Conservation (phyloP, 2,888 invertebrate genomes). For the Zootermopsis nevadensis region DNA sequence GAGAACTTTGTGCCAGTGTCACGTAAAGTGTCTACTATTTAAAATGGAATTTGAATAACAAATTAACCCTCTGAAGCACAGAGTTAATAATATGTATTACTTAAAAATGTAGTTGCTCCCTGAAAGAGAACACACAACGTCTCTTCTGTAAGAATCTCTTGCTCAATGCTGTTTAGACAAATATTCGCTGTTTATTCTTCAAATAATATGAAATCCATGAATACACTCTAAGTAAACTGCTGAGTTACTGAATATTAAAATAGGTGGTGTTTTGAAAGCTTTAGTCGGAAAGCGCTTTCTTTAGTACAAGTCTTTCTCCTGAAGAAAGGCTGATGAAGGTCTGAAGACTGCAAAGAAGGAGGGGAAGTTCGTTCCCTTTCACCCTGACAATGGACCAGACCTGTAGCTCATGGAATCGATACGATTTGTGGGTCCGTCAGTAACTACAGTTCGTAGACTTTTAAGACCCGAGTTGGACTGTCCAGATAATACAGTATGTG, state of each 20-base stretch:
- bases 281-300: neutral
- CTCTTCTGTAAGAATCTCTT: too few species aligned
- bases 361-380: slow-evolving; percentile 24
- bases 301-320: neutral
- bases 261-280: too few species aligned
- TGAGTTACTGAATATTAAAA: too few species aligned
- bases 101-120: too few species aligned
- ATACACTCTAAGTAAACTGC: too few species aligned
- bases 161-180: too few species aligned
- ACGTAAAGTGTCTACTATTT: too few species aligned
- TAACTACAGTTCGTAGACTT: slow-evolving; percentile 10
- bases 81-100: too few species aligned
- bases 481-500: neutral
- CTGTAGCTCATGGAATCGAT: slow-evolving; percentile 35
- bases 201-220: too few species aligned
- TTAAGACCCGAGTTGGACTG: neutral
- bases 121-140: too few species aligned
- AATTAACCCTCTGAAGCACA: too few species aligned
- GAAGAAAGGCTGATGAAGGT: neutral
- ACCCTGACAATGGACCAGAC: slow-evolving; percentile 39
- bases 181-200: too few species aligned
- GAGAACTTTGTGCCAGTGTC: neutral
- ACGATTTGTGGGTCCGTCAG: slow-evolving; percentile 30
- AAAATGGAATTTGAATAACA: slow-evolving; percentile 8
- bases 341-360: neutral